phyloP scores from a whole-genome alignment of 2,797 vertebrate species.

The Pygocentrus nattereri region DNA sequence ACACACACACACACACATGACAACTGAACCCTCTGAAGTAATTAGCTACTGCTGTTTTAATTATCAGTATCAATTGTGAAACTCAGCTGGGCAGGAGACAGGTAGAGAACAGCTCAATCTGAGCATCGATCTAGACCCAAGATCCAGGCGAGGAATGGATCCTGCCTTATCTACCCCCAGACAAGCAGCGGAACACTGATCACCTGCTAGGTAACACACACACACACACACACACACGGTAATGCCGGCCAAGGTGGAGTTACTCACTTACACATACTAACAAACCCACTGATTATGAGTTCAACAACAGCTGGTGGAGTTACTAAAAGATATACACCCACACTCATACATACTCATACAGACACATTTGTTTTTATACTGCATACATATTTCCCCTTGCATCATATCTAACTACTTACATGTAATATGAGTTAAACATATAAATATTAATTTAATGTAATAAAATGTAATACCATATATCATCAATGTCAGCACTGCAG shows the following conservation, averaged over 20 bases:
- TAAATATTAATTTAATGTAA: no score
- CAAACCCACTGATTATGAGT: slow-evolving; percentile 41
- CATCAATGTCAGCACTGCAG: no score
- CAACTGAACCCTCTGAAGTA: slow-evolving; percentile 32
- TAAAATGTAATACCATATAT: no score
- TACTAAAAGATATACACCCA: not conserved
- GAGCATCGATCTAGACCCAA: slow-evolving; percentile 71
- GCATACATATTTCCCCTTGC: not conserved
- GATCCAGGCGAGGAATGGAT: slow-evolving; percentile 80
- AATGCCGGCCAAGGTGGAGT: slow-evolving; percentile 42
- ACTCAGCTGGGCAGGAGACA: slow-evolving; percentile 67
- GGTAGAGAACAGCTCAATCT: slow-evolving; percentile 75
- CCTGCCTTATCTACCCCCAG: slow-evolving; percentile 77
- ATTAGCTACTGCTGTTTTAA: slow-evolving; percentile 50
- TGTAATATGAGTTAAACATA: no score
- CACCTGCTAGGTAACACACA: slow-evolving; percentile 67
- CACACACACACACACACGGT: slow-evolving; percentile 64
- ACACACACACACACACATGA: slow-evolving; percentile 11
- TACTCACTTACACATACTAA: slow-evolving; percentile 10
- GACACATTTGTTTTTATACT: not conserved
- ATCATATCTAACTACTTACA: no score
- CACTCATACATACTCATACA: not conserved
- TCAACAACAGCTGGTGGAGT: not conserved
- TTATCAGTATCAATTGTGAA: slow-evolving; percentile 48
- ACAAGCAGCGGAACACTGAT: slow-evolving; percentile 76